Evolutionary conservation across 2,888 invertebrate species (phyloP), one percentile per base, ranked within the genome.

Genomic region (Seira ritae): DNA sequence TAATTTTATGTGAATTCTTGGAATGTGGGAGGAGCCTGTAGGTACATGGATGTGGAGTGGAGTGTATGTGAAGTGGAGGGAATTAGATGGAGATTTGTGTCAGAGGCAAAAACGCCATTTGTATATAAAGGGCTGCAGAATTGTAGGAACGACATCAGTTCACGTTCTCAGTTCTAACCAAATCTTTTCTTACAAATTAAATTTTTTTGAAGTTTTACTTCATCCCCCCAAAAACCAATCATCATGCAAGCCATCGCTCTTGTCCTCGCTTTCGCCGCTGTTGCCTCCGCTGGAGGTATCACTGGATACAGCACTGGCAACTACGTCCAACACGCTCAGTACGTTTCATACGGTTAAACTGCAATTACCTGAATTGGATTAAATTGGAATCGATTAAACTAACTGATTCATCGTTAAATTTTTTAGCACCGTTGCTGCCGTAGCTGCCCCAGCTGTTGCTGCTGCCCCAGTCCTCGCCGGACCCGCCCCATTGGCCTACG

Each of bases 261-360:
- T 24, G 17, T 74, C 72, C 65, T 67, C 42, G 74, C 80, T 42
- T 8, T 71, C 67, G 66, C 66, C 22, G 73, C 60, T 22, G 55
- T 60, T 12, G 80, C 69, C 19, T n/a, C 73, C 24, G 80, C 80
- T 69, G 80, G 80, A 65, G 71, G 80, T 8, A 20, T 81, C 55
- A 75, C 71, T 37, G 81, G 81, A 37, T 82, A 82, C 68, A 55
- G 71, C 72, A 82, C 81, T 55, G 81, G 81, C 71, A 82, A 82
- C 68, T 76, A 72, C 72, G 81, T 82, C 22, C 80, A 81, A 75
- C 81, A 82, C 65, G 80, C 80, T n/a, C 79, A 79, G 31, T 31
- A 31, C 2, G 31, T 31, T 4, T 31, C 8, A 31, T n/a, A n/a
- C n/a, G n/a, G n/a, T n/a, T n/a, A n/a, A n/a, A n/a, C n/a, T 8